Evolutionary conservation across 1,140 invertebrate genomes (phyloP).

Genomic region (silkworm (Bombyx mori)): DNA sequence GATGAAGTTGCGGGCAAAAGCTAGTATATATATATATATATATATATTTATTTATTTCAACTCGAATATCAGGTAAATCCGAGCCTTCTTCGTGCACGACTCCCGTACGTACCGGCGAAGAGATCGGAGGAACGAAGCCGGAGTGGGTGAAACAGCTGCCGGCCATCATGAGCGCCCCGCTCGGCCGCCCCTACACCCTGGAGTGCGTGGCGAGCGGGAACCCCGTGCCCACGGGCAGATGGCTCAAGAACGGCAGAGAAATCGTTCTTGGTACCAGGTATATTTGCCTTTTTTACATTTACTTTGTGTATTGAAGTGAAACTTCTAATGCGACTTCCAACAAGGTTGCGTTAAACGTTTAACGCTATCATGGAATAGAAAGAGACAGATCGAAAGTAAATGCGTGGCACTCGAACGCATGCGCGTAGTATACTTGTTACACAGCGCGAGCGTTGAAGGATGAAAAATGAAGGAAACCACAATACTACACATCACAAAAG

Average conservation of each 20-base stretch:
- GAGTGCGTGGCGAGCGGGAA: slow-evolving; percentile 93
- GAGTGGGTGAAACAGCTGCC: slow-evolving; percentile 90
- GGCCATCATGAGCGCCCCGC: slow-evolving; percentile 83
- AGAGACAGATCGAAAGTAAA: no score
- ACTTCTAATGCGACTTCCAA: no score
- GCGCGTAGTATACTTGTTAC: no score
- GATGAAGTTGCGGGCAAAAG: no score
- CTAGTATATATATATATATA: no score
- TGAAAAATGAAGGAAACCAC: no score
- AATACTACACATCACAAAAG: no score
- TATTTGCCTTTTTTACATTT: background rate
- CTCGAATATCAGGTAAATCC: slow-evolving; percentile 76
- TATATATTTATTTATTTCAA: no score
- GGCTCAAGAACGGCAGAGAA: slow-evolving; percentile 95
- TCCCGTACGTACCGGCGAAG: slow-evolving; percentile 90
- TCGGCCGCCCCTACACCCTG: slow-evolving; percentile 89
- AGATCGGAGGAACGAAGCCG: slow-evolving; percentile 90
- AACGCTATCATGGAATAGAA: no score
- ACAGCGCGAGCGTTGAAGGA: no score
- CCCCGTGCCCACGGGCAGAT: slow-evolving; percentile 89
- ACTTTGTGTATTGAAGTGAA: background rate
- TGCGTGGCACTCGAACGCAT: no score
- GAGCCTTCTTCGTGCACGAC: slow-evolving; percentile 89
- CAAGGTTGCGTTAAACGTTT: no score
- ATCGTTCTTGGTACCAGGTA: slow-evolving; percentile 3